A percentile compares a stretch with the other conserved stretches of the same genome.
Evolutionary conservation across 1,140 invertebrate genomes (phyloP).

Genomic region (Asbolus verrucosus): DNA sequence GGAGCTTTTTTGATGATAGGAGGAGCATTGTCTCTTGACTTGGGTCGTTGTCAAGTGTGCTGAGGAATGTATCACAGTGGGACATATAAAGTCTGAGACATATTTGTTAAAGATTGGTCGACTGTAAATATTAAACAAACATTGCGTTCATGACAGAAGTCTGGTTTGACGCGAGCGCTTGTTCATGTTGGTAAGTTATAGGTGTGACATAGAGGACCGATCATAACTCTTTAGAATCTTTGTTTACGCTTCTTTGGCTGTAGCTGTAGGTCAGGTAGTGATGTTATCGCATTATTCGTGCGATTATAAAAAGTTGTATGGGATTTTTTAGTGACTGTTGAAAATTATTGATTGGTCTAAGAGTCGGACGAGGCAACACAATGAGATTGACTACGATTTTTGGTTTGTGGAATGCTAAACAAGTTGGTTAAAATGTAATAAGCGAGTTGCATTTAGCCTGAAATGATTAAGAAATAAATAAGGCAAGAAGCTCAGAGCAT

Average conservation of each 20-base stretch:
- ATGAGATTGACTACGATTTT: conserved; percentile 7
- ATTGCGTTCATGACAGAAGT: conserved; percentile 51
- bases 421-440: conserved; percentile 40
- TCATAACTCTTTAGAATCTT: conserved; percentile 46
- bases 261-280: conserved; percentile 33
- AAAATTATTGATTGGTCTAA: conserved; percentile 21
- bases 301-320: conserved; percentile 17
- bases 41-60: conserved; percentile 1
- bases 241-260: conserved; percentile 41
- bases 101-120: conserved; percentile 43
- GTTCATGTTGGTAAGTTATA: conserved; percentile 47
- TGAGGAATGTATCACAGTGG: conserved; percentile 7
- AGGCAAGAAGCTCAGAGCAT: conserved; percentile 44
- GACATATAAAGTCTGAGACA: neutral
- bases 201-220: conserved; percentile 49
- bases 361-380: neutral
- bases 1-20: too few species aligned
- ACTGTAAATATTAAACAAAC: conserved; percentile 52
- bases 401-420: conserved; percentile 1
- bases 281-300: conserved; percentile 39
- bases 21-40: conserved; percentile 4
- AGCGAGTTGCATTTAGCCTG: conserved; percentile 40
- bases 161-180: conserved; percentile 47
- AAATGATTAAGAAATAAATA: conserved; percentile 46
- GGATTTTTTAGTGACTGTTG: conserved; percentile 23